Evolutionary conservation across 2,797 vertebrate species (phyloP).

Genomic region (Gambusia yucatana): DNA sequence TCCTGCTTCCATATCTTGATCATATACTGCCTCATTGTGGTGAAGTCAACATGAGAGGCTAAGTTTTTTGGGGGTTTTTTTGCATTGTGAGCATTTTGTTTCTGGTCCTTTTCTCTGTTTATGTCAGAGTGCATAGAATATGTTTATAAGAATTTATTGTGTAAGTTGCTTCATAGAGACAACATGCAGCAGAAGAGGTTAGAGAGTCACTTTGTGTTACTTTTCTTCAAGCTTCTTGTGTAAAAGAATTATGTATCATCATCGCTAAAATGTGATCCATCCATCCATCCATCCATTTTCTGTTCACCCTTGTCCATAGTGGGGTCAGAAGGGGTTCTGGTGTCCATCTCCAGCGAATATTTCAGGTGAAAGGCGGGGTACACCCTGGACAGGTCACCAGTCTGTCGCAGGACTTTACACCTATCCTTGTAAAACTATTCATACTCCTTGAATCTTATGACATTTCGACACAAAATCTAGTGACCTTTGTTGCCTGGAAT

Average conservation of each 20-base stretch:
- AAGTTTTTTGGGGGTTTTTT: not conserved
- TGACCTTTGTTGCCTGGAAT: not conserved
- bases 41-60: conserved; percentile 69
- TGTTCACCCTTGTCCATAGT: no score
- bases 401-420: no score
- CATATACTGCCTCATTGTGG: conserved; percentile 89
- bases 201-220: not conserved
- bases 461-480: not conserved
- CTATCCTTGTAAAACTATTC: not conserved
- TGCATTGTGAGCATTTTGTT: not conserved
- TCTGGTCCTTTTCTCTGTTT: not conserved
- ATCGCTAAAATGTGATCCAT: not conserved
- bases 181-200: not conserved
- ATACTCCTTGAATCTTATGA: not conserved
- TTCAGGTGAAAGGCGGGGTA: no score
- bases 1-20: conserved; percentile 78
- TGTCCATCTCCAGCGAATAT: no score
- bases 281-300: no score
- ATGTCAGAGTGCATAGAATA: not conserved
- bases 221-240: not conserved
- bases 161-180: not conserved
- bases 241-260: not conserved
- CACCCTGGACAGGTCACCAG: no score
- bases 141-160: not conserved
- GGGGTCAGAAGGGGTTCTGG: no score